Conservation (phyloP, 2,797 vertebrate genomes). For the Ctenopoma kingsleyae region DNA sequence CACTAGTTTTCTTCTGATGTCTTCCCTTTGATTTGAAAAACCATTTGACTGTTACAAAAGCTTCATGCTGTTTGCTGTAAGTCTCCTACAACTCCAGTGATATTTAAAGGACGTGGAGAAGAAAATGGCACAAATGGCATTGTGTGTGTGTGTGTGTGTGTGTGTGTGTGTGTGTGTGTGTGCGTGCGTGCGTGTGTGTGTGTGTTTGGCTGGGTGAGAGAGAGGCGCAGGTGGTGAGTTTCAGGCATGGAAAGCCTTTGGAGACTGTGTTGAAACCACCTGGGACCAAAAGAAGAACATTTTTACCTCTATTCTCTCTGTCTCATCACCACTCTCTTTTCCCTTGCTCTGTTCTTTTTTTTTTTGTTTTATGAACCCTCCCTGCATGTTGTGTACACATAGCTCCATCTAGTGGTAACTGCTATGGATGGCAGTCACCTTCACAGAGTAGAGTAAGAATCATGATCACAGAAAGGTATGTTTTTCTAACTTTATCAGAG, state of each 20-base stretch:
- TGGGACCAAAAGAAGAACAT: slow-evolving; percentile 54
- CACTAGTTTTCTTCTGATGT: background rate
- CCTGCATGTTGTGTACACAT: slow-evolving; percentile 11
- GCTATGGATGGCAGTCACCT: background rate
- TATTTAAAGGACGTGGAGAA: slow-evolving; percentile 31
- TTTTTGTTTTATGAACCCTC: background rate
- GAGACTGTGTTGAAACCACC: slow-evolving; percentile 58
- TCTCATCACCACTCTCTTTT: slow-evolving; percentile 5
- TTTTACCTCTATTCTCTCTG: slow-evolving; percentile 34
- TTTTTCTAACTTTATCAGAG: background rate
- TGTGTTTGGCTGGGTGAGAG: slow-evolving; percentile 36
- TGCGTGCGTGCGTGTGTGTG: slow-evolving; percentile 23
- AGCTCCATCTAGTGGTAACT: slow-evolving; percentile 68
- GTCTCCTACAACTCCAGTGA: slow-evolving; percentile 5
- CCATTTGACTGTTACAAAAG: slow-evolving; percentile 9
- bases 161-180: slow-evolving; percentile 24
- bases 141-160: slow-evolving; percentile 21
- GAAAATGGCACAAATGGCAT: slow-evolving; percentile 13
- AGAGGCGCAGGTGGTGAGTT: slow-evolving; percentile 65
- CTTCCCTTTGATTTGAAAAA: slow-evolving; percentile 19
- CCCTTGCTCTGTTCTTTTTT: background rate
- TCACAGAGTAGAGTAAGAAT: background rate
- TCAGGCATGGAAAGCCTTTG: slow-evolving; percentile 54
- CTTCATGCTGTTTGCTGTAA: slow-evolving; percentile 3
- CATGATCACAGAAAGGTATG: background rate